Base-by-base conservation (phyloP, 2,888 invertebrate genomes). In the Caenorhabditis afra region DNA sequence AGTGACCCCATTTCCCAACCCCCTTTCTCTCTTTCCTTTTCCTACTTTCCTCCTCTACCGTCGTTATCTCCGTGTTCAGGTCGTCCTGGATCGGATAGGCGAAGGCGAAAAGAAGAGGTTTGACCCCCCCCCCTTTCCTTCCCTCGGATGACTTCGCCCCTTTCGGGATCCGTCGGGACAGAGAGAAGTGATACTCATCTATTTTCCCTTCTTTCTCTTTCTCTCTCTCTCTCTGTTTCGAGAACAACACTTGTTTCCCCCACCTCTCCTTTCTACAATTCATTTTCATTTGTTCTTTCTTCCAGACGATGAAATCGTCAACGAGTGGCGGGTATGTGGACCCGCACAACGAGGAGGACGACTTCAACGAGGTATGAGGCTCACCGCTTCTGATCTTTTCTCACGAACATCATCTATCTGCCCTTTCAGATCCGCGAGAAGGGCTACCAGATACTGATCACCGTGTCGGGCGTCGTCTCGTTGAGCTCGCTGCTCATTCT, bases 401-500 rank as follows among this genome's bases (percentile, higher is more conserved):
- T n/a, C n/a, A n/a, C n/a, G n/a, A n/a, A n/a, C n/a, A 55, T 41
- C 12, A 1, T 39, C 20, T 52, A 16, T 50, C 18, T 20, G 10
- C 39, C 11, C 14, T 62, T 83, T 39, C 66, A 85, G 85, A 49
- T 57, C 12, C 64, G 80, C 39, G 85, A 85, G 55, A 75, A 78
- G 22, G 73, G 79, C 4, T 85, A 84, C 49, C 81, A 81, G 74
- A 41, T 79, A 11, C 18, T 90, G 55, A 90, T 90, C 76, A 81
- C 73, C 14, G 65, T 86, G 22, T 83, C 88, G 16, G 80, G 87
- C 1, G 47, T 81, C 14, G 62, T 89, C 39, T 88, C 88, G 18
- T 76, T 90, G 20, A 39, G 67, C 37, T 85, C 87, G 12, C 55
- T 90, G n/a, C 77, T 89, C 5, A 83, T 83, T 8, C 71, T 90